Percentiles rank a stretch among this genome's conserved stretches.
phyloP scores from a whole-genome alignment of 2,888 invertebrate genomes.

The Limnephilus lunatus region DNA sequence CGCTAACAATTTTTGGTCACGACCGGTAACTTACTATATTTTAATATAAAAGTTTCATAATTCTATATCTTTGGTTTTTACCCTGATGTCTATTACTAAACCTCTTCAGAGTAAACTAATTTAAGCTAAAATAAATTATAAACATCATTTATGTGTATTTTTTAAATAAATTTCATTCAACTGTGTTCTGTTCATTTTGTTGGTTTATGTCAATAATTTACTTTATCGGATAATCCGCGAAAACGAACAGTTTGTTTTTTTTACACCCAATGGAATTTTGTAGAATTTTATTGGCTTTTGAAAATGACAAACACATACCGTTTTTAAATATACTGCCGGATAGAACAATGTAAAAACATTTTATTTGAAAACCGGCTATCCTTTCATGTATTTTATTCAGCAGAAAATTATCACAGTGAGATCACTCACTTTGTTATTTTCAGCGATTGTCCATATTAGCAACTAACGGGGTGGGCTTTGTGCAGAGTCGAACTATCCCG shows the following conservation, averaged over 20 bases:
- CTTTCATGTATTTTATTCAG: conserved; percentile 15
- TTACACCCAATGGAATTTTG: neutral
- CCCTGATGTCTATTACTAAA: neutral
- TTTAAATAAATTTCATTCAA: no score
- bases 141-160: no score
- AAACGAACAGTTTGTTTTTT: neutral
- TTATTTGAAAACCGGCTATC: conserved; percentile 14
- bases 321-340: neutral
- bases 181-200: neutral
- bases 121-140: no score
- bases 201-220: neutral
- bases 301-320: neutral
- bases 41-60: neutral
- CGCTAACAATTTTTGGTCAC: neutral
- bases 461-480: neutral
- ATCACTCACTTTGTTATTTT: conserved; percentile 49
- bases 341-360: conserved; percentile 21
- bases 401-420: conserved; percentile 39
- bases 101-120: neutral
- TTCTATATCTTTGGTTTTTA: neutral
- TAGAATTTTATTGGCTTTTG: neutral
- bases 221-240: neutral
- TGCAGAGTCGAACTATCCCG: neutral
- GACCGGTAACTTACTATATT: neutral
- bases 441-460: conserved; percentile 30